Evolutionary conservation across 2,797 vertebrate species (phyloP), one percentile per base, ranked within the genome.

Genomic region (Gephyroberyx darwinii): DNA sequence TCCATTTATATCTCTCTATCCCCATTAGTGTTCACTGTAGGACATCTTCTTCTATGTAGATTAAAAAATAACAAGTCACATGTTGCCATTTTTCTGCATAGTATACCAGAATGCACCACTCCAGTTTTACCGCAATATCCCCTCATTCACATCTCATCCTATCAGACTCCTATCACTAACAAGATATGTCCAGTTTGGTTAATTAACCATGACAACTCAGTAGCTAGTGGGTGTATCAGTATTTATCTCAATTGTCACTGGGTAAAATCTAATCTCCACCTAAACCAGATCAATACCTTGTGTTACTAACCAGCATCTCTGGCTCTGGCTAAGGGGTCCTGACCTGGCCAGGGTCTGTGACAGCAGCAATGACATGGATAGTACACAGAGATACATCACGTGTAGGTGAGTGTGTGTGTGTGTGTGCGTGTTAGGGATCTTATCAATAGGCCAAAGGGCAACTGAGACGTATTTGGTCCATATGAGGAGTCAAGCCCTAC

Each of bases 201-300:
- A 70, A 81, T 83, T 79, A 80, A 65, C 31, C 17, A 6, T 54
- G 52, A 48, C 64, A 65, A 19, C 62, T 35, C 69, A 67, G 55
- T 39, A 37, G 39, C 33, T 57, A 10, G 37, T 65, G 62, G 22
- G 33, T 35, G 13, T 45, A 50, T 66, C 59, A 59, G 30, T 50
- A 73, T 80, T 73, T 48, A 67, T 74, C 57, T 60, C 65, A 78
- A 83, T 72, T 17, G 61, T 61, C 39, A 69, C 26, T 19, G 4
- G 20, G 22, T 16, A 13, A 20, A 13, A 26, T 9, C 8, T 30
- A 13, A 53, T 53, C 20, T 82, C 51, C 51, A 58, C 75, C 41
- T 71, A 19, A 61, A 41, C 16, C 8, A 26, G 50, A 80, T 87
- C 84, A 65, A 75, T 74, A 75, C 20, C 5, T 57, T 54, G 33